A percentile compares a stretch with the other conserved stretches of the same genome.
phyloP scores from a whole-genome alignment of 2,113 vertebrate genomes.

The cat (Felis catus) region DNA sequence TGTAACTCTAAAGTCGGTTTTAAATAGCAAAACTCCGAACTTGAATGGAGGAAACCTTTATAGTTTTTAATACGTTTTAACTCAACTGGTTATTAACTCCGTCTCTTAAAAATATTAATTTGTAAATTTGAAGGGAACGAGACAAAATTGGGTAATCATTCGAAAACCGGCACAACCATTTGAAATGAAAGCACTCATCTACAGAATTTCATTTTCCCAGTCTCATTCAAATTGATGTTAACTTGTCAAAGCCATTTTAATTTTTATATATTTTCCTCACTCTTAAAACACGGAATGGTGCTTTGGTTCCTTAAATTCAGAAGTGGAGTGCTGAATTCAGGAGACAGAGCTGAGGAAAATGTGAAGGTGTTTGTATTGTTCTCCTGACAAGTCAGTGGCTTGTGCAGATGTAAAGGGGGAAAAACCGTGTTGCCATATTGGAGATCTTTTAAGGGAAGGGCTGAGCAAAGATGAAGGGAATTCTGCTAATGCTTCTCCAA shows the following conservation, averaged over 20 bases:
- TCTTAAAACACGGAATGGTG: conserved; percentile 56
- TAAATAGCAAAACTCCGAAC: conserved; percentile 50
- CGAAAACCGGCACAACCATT: conserved; percentile 50
- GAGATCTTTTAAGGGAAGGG: conserved; percentile 24
- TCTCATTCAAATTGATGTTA: conserved; percentile 54
- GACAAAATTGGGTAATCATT: conserved; percentile 67
- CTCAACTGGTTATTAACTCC: conserved; percentile 71
- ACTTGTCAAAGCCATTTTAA: conserved; percentile 54
- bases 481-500: background rate
- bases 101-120: conserved; percentile 77
- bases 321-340: conserved; percentile 58
- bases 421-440: conserved; percentile 34
- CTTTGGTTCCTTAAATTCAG: conserved; percentile 62
- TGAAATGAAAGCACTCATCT: conserved; percentile 49
- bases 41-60: conserved; percentile 57
- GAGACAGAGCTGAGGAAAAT: conserved; percentile 28
- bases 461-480: conserved; percentile 41
- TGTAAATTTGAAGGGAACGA: conserved; percentile 72
- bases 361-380: conserved; percentile 44
- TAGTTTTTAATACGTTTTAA: conserved; percentile 62
- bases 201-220: conserved; percentile 62
- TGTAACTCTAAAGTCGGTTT: conserved; percentile 64
- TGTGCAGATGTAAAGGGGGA: background rate
- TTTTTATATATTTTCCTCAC: conserved; percentile 56
- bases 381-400: conserved; percentile 42